Evolutionary conservation across 2,113 vertebrate species (phyloP).

Genomic region (Dissostichus mawsoni): DNA sequence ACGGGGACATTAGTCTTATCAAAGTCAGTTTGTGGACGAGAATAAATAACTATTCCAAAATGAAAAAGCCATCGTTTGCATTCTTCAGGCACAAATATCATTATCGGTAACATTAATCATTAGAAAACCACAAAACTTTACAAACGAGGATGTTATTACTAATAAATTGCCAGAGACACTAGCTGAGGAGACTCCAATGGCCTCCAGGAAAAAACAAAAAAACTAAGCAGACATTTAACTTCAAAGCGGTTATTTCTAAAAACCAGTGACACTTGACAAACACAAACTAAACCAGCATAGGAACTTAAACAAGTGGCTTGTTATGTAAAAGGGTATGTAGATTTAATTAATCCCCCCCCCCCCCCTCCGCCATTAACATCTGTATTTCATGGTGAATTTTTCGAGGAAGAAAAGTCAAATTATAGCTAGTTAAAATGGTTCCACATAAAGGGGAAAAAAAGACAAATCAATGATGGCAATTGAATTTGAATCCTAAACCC

Average conservation of each 20-base stretch:
- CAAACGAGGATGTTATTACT: slow-evolving; percentile 73
- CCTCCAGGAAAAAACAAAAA: slow-evolving; percentile 26
- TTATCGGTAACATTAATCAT: slow-evolving; percentile 51
- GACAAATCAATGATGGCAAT: neutral
- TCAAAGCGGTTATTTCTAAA: slow-evolving; percentile 27
- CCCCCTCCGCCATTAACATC: neutral
- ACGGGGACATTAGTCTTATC: too few species aligned
- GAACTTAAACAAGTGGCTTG: slow-evolving; percentile 28
- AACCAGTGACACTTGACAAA: slow-evolving; percentile 16
- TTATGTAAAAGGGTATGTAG: slow-evolving; percentile 1
- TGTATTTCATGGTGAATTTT: too few species aligned
- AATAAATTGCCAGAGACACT: slow-evolving; percentile 65
- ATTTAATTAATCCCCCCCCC: neutral
- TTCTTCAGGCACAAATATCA: neutral
- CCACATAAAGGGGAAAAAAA: neutral
- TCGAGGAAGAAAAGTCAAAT: too few species aligned
- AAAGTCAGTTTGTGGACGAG: neutral
- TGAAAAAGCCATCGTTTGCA: neutral
- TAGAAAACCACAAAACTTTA: slow-evolving; percentile 59
- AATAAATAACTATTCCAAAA: neutral
- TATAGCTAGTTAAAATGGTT: too few species aligned
- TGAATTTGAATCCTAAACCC: slow-evolving; percentile 22
- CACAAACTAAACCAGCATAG: slow-evolving; percentile 34
- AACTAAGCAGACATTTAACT: slow-evolving; percentile 41
- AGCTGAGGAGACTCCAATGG: slow-evolving; percentile 49